A percentile compares a stretch with the other conserved stretches of the same genome.
These are phyloP conservation scores for Eptesicus fuscus DNA, from an alignment of 2,113 vertebrate genomes.

Conservation along the genomic window DNA sequence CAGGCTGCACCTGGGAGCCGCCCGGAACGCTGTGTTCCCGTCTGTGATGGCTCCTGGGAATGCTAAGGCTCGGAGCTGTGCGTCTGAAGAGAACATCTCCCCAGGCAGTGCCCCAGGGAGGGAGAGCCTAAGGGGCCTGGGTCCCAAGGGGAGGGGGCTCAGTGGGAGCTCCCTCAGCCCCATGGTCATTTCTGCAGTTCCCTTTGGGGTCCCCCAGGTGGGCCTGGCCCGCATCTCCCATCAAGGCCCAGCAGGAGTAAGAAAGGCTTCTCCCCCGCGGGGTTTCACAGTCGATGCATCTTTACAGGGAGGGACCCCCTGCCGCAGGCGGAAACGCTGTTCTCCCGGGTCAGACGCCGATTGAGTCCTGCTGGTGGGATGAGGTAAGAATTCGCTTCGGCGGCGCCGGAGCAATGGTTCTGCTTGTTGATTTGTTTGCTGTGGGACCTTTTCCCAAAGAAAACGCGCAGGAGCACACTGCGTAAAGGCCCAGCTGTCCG, in stretches of 20 bases:
- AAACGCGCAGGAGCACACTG: accelerated
- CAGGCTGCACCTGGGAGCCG: neutral
- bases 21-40: neutral
- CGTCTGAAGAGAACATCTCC: neutral
- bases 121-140: neutral
- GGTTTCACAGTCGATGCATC: neutral
- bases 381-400: neutral
- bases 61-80: neutral
- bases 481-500: neutral
- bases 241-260: neutral
- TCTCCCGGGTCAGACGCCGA: neutral
- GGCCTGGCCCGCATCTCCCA: neutral
- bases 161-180: neutral
- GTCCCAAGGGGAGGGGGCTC: neutral
- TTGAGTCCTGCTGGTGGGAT: neutral
- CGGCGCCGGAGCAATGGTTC: neutral
- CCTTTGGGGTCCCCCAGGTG: neutral
- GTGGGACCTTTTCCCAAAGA: neutral
- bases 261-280: neutral
- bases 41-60: slow-evolving; percentile 20
- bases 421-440: neutral
- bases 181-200: neutral
- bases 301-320: neutral
- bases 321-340: neutral
- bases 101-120: neutral